Base-by-base conservation (phyloP, 2,797 vertebrate species). In the Dallia pectoralis region DNA sequence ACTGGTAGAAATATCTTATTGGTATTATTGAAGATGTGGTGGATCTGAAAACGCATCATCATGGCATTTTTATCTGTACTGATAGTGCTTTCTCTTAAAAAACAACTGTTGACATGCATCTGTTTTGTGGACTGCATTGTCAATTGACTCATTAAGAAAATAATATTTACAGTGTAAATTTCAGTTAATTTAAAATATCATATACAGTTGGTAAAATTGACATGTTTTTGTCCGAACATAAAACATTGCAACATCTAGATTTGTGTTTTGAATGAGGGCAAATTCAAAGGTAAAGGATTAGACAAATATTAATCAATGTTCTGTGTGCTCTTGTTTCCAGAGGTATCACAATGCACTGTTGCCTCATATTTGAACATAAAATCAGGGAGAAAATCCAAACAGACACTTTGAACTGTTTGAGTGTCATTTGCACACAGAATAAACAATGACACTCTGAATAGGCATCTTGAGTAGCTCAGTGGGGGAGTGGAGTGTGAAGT, bases 281-380 rank as follows among this genome's bases (percentile, higher is more conserved):
- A 63, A 19, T 64, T 64, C 7, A 29, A 64, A 64, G 36, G 30
- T 22, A 12, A 69, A 27, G 19, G 0, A 72, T 36, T 82, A 59
- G 49, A 53, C 77, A 81, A 84, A 63, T 72, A 72, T 81, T 74
- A 70, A 77, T 74, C 33, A 0, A 15, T 78, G 85, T 78, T 51
- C 82, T 83, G 30, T 72, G 30, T 29, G 16, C 15, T 30, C 56
- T n/a, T 4, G 47, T 30, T 32, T 12, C 48, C 44, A 15, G 14
- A 48, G 33, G 36, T 14, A 30, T 44, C 16, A 48, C 56, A 40
- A 15, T 47, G 48, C 44, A 16, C 29, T 32, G 22, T 59, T 59
- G 53, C 22, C 53, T 0, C 64, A 70, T 66, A 47, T 18, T 44
- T 77, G 27, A 19, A 32, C 32, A 71, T 4, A 9, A 69, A 59